phyloP scores from a whole-genome alignment of 2,113 vertebrate species.

The Rhodinocichla rosea region DNA sequence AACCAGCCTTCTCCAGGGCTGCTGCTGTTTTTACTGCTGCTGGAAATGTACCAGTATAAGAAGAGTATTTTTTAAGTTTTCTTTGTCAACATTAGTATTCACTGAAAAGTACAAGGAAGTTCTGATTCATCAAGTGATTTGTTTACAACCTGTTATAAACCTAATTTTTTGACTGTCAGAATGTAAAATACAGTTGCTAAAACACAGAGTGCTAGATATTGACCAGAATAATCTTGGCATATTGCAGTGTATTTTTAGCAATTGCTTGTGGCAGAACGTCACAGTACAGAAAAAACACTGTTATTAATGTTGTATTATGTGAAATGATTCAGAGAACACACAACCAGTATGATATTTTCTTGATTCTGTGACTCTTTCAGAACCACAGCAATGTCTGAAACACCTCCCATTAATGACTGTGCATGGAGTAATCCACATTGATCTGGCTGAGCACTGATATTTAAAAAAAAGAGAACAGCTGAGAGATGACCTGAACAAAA shows the following conservation, averaged over 20 bases:
- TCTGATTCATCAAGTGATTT: not conserved
- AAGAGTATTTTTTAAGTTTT: not conserved
- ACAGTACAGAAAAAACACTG: not conserved
- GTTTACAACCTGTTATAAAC: not conserved
- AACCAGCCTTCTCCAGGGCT: not conserved
- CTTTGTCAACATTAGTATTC: not conserved
- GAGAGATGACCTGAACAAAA: slow-evolving; percentile 11
- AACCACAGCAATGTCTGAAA: slow-evolving; percentile 18
- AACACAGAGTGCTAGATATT: not conserved
- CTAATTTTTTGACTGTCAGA: not conserved
- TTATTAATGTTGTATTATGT: not conserved
- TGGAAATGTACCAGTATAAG: not conserved
- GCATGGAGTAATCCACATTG: not conserved
- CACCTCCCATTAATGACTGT: not conserved
- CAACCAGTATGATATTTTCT: not conserved
- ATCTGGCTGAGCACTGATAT: slow-evolving; percentile 7
- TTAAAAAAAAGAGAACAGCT: not conserved
- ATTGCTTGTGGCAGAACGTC: not conserved
- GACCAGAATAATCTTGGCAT: not conserved
- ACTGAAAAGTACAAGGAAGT: not conserved
- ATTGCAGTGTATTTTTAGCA: slow-evolving; percentile 9
- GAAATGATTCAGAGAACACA: slow-evolving; percentile 19
- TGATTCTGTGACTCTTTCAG: slow-evolving; percentile 20
- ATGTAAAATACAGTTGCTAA: not conserved
- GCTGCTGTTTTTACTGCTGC: not conserved